Percentiles rank a stretch among this genome's conserved stretches.
phyloP scores from a whole-genome alignment of 2,113 vertebrate species.

The Rhinogobius similis region DNA sequence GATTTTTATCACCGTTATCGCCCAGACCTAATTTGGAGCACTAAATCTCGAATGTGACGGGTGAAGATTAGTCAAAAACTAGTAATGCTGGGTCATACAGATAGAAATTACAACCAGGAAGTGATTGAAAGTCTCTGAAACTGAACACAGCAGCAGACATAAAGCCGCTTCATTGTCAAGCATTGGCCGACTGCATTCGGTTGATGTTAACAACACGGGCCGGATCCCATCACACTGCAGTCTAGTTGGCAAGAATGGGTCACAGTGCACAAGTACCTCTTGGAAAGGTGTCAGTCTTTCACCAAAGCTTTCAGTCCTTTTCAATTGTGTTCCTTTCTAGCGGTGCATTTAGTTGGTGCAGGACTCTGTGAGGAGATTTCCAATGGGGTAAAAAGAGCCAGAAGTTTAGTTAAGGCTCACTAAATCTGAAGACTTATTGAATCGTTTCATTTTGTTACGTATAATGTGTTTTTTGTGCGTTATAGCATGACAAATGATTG shows the following conservation, averaged over 20 bases:
- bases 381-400: background rate
- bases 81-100: too few species aligned
- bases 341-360: background rate
- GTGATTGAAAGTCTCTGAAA: background rate
- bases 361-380: background rate
- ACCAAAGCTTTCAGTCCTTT: slow-evolving; percentile 7
- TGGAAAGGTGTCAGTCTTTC: slow-evolving; percentile 10
- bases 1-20: too few species aligned
- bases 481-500: too few species aligned
- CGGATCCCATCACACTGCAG: background rate
- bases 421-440: background rate
- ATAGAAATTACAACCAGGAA: too few species aligned
- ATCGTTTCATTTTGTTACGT: background rate
- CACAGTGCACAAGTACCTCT: background rate
- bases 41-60: too few species aligned
- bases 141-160: background rate
- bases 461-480: background rate
- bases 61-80: too few species aligned
- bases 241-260: slow-evolving; percentile 7
- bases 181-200: background rate
- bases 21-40: too few species aligned
- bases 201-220: background rate
- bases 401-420: background rate
- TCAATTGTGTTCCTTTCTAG: slow-evolving; percentile 3
- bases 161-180: background rate